Conservation (phyloP, 2,888 invertebrate species). For the Cacoxenus indagator region DNA sequence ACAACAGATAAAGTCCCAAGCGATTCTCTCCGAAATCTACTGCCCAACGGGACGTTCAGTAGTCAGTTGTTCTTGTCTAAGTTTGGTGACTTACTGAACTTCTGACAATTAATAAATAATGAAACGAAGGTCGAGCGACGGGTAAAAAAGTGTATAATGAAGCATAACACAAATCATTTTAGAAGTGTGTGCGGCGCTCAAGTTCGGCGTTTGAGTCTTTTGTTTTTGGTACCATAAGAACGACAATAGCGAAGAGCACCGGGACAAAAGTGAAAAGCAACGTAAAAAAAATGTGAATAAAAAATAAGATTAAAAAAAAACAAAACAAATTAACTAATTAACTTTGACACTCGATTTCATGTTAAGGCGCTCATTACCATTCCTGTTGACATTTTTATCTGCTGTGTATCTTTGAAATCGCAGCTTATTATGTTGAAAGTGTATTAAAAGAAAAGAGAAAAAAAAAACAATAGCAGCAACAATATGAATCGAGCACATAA, state of each 20-base stretch:
- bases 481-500: not conserved
- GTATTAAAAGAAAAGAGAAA: not conserved
- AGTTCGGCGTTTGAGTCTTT: conserved; percentile 43
- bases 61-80: too few relatives aligned
- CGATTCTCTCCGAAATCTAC: too few relatives aligned
- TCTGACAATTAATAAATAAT: not conserved
- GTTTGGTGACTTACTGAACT: too few relatives aligned
- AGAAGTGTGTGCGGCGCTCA: not conserved
- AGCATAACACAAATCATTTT: not conserved
- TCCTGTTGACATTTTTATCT: conserved; percentile 28
- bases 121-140: conserved; percentile 23
- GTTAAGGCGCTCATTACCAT: conserved; percentile 34
- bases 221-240: conserved; percentile 13
- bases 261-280: not conserved
- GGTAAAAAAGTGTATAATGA: not conserved
- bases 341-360: conserved; percentile 35
- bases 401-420: conserved; percentile 8
- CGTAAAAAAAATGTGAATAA: not conserved
- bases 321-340: conserved; percentile 39
- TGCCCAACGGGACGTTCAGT: too few relatives aligned
- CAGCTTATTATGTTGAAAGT: conserved; percentile 9
- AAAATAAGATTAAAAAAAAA: conserved; percentile 2
- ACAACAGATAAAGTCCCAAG: too few relatives aligned
- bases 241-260: not conserved
- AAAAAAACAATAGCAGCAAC: not conserved